Conservation (phyloP, 2,113 vertebrate species). For the Saccopteryx bilineata region DNA sequence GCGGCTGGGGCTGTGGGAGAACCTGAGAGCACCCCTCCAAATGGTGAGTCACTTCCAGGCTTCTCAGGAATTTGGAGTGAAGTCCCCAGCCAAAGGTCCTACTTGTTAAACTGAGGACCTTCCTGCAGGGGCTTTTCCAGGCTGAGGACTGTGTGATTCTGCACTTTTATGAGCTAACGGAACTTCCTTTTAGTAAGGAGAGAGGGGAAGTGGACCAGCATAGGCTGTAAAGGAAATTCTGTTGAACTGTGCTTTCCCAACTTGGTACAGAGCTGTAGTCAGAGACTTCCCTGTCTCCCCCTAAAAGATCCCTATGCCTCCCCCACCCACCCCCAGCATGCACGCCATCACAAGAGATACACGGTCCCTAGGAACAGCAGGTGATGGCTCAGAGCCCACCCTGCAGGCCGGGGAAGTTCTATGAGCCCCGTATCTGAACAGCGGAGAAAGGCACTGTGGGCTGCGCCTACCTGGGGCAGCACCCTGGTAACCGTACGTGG, state of each 20-base stretch:
- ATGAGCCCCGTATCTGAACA: rapidly evolving
- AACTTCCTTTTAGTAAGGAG: constrained; percentile 36
- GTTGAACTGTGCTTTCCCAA: constrained; percentile 36
- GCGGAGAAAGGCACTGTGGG: too few species aligned
- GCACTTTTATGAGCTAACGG: constrained; percentile 51
- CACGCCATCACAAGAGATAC: background rate
- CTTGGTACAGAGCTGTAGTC: constrained; percentile 10
- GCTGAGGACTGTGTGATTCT: constrained; percentile 31
- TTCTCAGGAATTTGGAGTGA: constrained; percentile 64
- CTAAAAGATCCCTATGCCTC: too few species aligned
- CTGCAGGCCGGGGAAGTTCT: too few species aligned
- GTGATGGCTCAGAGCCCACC: background rate
- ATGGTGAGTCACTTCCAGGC: background rate
- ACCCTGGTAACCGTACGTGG: rapidly evolving
- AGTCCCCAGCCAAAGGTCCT: constrained; percentile 39
- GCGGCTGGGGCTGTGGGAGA: background rate
- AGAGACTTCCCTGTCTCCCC: background rate
- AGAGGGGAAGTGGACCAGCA: constrained; percentile 48
- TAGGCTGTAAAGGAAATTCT: constrained; percentile 77
- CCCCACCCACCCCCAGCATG: rapidly evolving
- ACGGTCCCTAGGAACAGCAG: background rate
- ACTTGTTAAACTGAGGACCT: background rate
- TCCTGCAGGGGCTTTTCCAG: constrained; percentile 71
- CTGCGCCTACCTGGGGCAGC: background rate
- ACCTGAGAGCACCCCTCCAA: background rate